Evolutionary conservation across 2,113 vertebrate genomes (phyloP), one percentile per base, ranked within the genome.

Genomic region (Daphoenositta chrysoptera): DNA sequence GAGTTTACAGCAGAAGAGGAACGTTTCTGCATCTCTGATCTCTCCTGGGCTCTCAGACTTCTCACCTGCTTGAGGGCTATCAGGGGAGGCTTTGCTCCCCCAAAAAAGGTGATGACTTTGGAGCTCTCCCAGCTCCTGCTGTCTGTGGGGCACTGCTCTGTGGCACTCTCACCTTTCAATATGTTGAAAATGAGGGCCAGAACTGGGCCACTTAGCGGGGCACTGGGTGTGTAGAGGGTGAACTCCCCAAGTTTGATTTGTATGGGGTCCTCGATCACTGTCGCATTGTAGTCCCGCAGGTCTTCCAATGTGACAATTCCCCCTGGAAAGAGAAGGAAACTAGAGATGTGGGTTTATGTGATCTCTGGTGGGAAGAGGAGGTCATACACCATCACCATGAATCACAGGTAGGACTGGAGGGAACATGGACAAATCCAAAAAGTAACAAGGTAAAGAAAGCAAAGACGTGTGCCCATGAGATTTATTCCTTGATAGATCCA

Each of bases 121-220:
- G 79, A 73, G 69, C 44, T 66, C 28, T 53, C 50, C 16, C 35
- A 63, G 56, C 57, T 85, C 78, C 58, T 58, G 33, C 71, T 50
- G 26, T 78, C 66, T 35, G 18, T 18, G 8, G 15, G 56, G 28
- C 50, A 15, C 33, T 26, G 50, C 45, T 85, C 71, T 30, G 35
- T 15, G 33, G 35, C 56, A 21, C 23, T 4, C 96, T 95, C 63
- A 99, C 99, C 99, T 87, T 98, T 98, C 92, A 99, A 95, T 79
- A 99, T 99, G 97, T 99, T 99, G 93, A 99, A 97, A 90, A 99
- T 99, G 92, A 99, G 98, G 7, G 97, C 97, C 47, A 99, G 98
- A 85, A 99, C 98, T 0, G 99, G 99, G 61, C 99, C 99, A 0
- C 99, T 99, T 73, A 99, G 97, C 0, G 99, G 99, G 47, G 99